Evolutionary conservation across 2,888 invertebrate species (phyloP).

Genomic region (Aspidiotus rigidus): DNA sequence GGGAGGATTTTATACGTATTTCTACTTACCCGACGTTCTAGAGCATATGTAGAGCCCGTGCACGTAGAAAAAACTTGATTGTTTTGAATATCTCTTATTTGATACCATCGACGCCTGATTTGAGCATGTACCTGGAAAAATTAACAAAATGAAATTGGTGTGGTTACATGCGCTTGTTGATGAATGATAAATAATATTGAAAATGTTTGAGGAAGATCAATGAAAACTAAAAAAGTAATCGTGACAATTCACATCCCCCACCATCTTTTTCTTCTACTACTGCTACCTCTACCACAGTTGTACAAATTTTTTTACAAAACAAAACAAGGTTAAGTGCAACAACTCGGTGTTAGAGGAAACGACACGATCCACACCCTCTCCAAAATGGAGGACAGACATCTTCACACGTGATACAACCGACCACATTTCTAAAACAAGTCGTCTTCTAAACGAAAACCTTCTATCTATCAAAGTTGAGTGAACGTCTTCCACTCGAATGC

Average conservation of each 20-base stretch:
- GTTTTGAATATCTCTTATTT: slow-evolving; percentile 43
- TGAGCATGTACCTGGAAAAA: slow-evolving; percentile 58
- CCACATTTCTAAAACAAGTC: too few relatives aligned
- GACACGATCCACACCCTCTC: too few relatives aligned
- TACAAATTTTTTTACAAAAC: too few relatives aligned
- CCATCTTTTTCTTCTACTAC: too few relatives aligned
- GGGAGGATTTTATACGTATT: background rate
- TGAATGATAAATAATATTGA: background rate
- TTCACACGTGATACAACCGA: too few relatives aligned
- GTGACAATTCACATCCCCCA: background rate
- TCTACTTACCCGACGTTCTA: slow-evolving; percentile 23
- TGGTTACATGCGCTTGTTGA: background rate
- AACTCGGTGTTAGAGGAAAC: too few relatives aligned
- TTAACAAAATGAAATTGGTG: background rate
- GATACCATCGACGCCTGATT: slow-evolving; percentile 66
- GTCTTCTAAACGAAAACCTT: too few relatives aligned
- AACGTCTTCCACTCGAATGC: too few relatives aligned
- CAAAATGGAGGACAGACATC: too few relatives aligned
- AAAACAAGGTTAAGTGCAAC: too few relatives aligned
- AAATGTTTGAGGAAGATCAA: background rate
- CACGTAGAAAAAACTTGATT: slow-evolving; percentile 28
- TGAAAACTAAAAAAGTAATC: background rate
- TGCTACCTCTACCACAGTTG: too few relatives aligned
- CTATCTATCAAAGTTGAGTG: too few relatives aligned
- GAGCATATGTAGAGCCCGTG: slow-evolving; percentile 25